Percentiles rank a stretch among this genome's conserved stretches.
Conservation (phyloP, 2,797 vertebrate genomes). For the Enteromius treurensis region DNA sequence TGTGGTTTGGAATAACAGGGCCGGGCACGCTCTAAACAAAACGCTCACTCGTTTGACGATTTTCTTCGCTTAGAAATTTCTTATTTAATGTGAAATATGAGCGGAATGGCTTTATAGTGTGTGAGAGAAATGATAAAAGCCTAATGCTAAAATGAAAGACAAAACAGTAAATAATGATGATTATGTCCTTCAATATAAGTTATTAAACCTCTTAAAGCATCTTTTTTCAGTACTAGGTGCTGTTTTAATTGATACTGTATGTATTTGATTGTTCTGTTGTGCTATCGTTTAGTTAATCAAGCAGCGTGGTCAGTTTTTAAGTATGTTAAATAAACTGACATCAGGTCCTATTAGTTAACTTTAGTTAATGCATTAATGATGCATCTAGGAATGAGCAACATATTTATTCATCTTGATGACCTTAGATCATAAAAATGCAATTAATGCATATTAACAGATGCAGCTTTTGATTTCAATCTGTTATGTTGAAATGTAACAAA, state of each 20-base stretch:
- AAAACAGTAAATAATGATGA: background rate
- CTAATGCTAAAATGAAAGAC: slow-evolving; percentile 15
- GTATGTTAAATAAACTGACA: background rate
- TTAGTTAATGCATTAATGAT: background rate
- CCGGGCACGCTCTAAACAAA: slow-evolving; percentile 14
- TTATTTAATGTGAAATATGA: slow-evolving; percentile 47
- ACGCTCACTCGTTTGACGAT: slow-evolving; percentile 38
- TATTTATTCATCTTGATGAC: background rate
- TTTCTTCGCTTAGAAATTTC: slow-evolving; percentile 42
- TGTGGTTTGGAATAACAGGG: slow-evolving; percentile 48
- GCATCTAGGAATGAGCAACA: background rate
- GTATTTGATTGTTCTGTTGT: background rate
- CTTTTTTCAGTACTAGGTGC: background rate
- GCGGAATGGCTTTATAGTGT: slow-evolving; percentile 38
- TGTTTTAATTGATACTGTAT: background rate
- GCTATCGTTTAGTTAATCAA: background rate
- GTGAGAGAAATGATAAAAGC: slow-evolving; percentile 21
- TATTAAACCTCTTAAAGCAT: background rate
- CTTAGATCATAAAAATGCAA: background rate
- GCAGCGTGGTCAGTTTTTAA: background rate
- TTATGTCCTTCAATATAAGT: background rate
- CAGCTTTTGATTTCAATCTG: background rate
- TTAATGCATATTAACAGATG: background rate
- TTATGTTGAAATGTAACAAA: background rate
- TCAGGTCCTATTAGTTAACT: background rate